Conservation (phyloP, 2,113 vertebrate genomes). For the Ancistrus triradiatus region DNA sequence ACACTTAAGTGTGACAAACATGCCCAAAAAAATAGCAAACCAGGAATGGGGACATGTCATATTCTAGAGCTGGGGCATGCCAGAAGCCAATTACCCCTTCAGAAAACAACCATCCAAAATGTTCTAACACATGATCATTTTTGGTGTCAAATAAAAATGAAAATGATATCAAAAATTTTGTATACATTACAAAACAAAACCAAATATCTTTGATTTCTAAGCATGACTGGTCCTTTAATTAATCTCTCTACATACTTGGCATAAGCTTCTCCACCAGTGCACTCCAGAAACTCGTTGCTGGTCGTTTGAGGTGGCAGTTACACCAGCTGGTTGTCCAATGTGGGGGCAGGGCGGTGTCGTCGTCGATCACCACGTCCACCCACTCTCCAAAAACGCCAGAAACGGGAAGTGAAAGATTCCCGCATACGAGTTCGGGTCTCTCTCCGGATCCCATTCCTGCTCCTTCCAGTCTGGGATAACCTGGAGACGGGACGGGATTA, state of each 20-base stretch:
- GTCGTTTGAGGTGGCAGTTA: constrained; percentile 96
- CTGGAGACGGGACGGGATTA: constrained; percentile 52
- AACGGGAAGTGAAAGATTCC: constrained; percentile 96
- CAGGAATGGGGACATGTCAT: no score
- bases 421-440: constrained; percentile 67
- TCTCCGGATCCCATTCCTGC: constrained; percentile 85
- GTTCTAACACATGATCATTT: no score
- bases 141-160: no score
- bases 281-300: constrained; percentile 91
- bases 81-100: no score
- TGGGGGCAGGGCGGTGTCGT: constrained; percentile 91
- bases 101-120: no score
- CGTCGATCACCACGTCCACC: constrained; percentile 92
- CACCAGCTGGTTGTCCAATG: constrained; percentile 81
- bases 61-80: no score
- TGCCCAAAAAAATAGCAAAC: no score
- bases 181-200: no score
- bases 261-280: constrained; percentile 96
- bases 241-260: constrained; percentile 75
- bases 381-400: constrained; percentile 95
- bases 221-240: no score
- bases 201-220: no score
- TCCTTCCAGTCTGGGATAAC: constrained; percentile 96
- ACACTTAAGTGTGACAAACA: no score
- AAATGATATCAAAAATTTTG: no score